Evolutionary conservation across 2,113 vertebrate species (phyloP).

Genomic region (Prionailurus bengalensis): DNA sequence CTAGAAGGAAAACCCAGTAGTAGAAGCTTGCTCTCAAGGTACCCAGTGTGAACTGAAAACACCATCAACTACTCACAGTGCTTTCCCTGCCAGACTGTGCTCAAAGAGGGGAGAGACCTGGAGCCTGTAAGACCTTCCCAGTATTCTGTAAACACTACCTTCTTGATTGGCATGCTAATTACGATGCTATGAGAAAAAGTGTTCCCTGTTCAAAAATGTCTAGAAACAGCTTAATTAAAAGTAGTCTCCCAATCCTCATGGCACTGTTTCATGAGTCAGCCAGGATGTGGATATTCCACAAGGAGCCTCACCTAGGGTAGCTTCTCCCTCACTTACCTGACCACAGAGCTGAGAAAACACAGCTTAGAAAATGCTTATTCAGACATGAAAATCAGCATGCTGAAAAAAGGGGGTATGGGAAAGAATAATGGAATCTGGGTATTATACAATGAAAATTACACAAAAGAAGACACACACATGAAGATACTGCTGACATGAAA

Average conservation of each 20-base stretch:
- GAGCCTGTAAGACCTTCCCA: background rate
- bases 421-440: background rate
- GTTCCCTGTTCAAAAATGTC: background rate
- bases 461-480: conserved; percentile 24
- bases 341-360: background rate
- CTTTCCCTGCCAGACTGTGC: background rate
- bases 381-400: background rate
- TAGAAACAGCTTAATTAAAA: background rate
- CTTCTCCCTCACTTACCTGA: background rate
- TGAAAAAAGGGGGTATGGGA: background rate
- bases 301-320: background rate
- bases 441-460: conserved; percentile 4
- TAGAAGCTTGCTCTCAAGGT: background rate
- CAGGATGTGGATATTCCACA: background rate
- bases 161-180: background rate
- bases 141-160: background rate
- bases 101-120: background rate
- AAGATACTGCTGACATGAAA: conserved; percentile 36
- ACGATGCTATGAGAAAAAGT: background rate
- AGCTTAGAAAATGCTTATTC: background rate
- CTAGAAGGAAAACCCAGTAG: background rate
- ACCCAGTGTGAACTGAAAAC: background rate
- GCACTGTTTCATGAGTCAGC: background rate
- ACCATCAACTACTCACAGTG: background rate
- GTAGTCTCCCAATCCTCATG: background rate